These are phyloP conservation scores for Erpetoichthys calabaricus DNA, from an alignment of 2,797 vertebrate species.

Conservation along the genomic window DNA sequence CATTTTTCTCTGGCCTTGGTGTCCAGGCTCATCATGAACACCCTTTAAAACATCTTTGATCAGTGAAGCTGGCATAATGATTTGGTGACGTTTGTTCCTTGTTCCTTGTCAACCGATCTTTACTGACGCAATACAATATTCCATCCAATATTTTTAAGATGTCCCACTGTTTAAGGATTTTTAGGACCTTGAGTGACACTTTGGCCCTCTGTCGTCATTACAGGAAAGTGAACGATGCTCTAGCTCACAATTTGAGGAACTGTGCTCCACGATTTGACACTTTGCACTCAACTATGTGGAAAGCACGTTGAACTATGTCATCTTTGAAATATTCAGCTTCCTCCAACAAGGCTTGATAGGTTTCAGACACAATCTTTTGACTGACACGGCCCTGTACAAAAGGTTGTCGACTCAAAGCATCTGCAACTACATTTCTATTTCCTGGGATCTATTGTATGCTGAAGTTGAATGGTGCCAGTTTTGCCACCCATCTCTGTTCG, in stretches of 20 bases:
- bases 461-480: conserved; percentile 3
- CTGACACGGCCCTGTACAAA: neutral
- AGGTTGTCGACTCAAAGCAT: neutral
- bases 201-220: neutral
- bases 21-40: neutral
- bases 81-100: neutral
- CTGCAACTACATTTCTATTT: neutral
- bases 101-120: neutral
- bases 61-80: neutral
- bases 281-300: no score
- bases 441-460: neutral
- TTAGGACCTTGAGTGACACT: neutral
- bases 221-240: no score
- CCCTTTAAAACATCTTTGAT: neutral
- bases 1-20: neutral
- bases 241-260: no score
- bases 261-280: no score
- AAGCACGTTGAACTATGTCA: no score
- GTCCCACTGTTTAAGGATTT: neutral
- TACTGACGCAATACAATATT: no score
- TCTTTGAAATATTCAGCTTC: neutral
- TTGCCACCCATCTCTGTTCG: conserved; percentile 14
- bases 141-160: no score
- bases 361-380: neutral
- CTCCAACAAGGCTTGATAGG: neutral